Evolutionary conservation across 1,140 invertebrate genomes (phyloP).

Genomic region (Zophobas morio): DNA sequence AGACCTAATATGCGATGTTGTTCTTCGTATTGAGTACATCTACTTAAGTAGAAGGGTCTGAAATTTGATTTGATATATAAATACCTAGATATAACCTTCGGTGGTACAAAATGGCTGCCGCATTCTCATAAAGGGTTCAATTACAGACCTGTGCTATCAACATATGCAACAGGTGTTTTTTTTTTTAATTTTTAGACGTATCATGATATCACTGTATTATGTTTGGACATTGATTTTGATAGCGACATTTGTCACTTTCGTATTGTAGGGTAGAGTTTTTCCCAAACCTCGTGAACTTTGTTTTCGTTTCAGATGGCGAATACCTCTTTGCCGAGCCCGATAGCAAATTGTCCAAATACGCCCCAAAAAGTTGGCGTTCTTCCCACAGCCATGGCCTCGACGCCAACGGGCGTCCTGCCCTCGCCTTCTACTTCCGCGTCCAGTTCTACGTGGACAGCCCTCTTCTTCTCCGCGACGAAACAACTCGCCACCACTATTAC

Average conservation of each 20-base stretch:
- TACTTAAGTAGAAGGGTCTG: too few species aligned
- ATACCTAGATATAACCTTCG: too few species aligned
- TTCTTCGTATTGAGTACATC: too few species aligned
- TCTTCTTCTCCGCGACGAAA: conserved; percentile 88
- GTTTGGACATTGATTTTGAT: too few species aligned
- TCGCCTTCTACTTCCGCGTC: conserved; percentile 93
- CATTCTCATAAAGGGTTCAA: too few species aligned
- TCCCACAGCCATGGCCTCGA: conserved; percentile 93
- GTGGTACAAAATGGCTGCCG: too few species aligned
- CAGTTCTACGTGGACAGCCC: conserved; percentile 96
- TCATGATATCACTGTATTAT: too few species aligned
- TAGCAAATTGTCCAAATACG: conserved; percentile 95
- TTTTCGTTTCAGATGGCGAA: conserved; percentile 87
- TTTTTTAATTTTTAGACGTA: too few species aligned
- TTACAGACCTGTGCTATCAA: too few species aligned
- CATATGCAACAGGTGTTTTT: too few species aligned
- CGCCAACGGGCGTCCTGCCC: conserved; percentile 88
- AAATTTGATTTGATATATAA: too few species aligned
- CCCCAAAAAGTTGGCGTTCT: conserved; percentile 94
- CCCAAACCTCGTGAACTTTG: background rate
- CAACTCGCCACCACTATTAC: conserved; percentile 93
- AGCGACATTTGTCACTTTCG: background rate
- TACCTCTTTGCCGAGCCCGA: conserved; percentile 95
- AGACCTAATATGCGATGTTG: too few species aligned
- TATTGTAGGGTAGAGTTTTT: background rate